Percentiles rank a stretch among this genome's conserved stretches.
Conservation (phyloP, 1,140 invertebrate species). For the Hypsibius dujardini region DNA sequence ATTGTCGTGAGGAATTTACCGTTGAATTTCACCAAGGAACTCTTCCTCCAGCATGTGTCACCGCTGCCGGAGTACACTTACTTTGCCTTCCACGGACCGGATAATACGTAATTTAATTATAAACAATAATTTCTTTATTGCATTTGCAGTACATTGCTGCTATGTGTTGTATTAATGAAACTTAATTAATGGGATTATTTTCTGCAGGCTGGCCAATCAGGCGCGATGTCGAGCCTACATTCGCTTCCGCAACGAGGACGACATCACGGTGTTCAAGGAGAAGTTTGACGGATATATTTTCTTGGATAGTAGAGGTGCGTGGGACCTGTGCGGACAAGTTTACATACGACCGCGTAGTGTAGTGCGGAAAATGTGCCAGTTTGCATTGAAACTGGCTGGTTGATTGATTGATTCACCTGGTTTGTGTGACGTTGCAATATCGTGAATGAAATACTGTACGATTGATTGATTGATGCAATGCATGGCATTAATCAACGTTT, state of each 20-base stretch:
- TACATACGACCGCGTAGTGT: background rate
- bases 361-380: background rate
- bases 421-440: no score
- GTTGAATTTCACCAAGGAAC: slow-evolving; percentile 64
- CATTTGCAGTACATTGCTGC: background rate
- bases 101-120: slow-evolving; percentile 11
- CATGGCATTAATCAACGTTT: background rate
- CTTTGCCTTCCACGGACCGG: slow-evolving; percentile 47
- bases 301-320: slow-evolving; percentile 62
- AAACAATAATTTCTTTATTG: background rate
- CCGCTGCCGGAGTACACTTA: slow-evolving; percentile 75
- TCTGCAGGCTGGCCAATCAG: slow-evolving; percentile 50
- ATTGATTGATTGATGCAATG: no score
- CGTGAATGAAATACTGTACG: no score
- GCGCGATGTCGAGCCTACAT: slow-evolving; percentile 77
- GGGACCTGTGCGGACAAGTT: slow-evolving; percentile 15
- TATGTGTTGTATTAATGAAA: background rate
- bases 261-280: slow-evolving; percentile 69
- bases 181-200: slow-evolving; percentile 21
- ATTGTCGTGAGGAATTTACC: slow-evolving; percentile 75
- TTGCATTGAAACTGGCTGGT: background rate
- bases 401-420: slow-evolving; percentile 19
- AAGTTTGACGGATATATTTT: slow-evolving; percentile 94
- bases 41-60: slow-evolving; percentile 72
- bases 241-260: slow-evolving; percentile 55